Conservation (phyloP, 2,888 invertebrate species). For the Tridacna gigas region DNA sequence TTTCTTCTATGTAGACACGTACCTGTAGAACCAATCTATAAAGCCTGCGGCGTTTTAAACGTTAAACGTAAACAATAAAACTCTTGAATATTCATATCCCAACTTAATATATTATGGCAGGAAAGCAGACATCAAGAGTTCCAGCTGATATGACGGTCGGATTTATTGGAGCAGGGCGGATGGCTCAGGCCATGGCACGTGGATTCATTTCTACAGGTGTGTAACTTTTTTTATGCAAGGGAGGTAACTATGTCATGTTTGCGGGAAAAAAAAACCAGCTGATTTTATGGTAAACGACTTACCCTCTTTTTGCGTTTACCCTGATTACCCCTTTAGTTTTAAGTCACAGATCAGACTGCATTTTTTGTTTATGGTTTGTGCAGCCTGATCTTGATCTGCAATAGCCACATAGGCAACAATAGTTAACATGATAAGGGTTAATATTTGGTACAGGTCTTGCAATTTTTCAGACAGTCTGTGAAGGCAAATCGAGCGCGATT, state of each 20-base stretch:
- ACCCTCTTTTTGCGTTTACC: too few species aligned
- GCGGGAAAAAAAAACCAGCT: background rate
- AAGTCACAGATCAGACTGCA: too few species aligned
- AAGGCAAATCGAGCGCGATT: too few species aligned
- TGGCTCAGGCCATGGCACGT: constrained; percentile 83
- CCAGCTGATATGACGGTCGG: constrained; percentile 79
- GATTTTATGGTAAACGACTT: background rate
- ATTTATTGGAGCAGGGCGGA: constrained; percentile 84
- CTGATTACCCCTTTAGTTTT: too few species aligned
- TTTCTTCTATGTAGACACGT: background rate
- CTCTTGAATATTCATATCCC: constrained; percentile 37
- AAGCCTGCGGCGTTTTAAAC: background rate
- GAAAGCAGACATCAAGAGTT: constrained; percentile 33
- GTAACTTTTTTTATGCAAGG: constrained; percentile 32
- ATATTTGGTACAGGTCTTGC: too few species aligned
- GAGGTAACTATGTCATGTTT: constrained; percentile 13
- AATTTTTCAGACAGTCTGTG: too few species aligned
- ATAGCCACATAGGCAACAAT: too few species aligned
- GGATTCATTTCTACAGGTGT: constrained; percentile 82
- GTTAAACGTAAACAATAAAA: constrained; percentile 16
- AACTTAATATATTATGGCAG: constrained; percentile 39
- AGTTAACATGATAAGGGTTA: too few species aligned
- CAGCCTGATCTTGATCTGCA: too few species aligned
- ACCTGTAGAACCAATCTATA: background rate
- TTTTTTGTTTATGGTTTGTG: too few species aligned